These are phyloP conservation scores for Motacilla alba DNA, from an alignment of 2,113 vertebrate species.

Conservation along the genomic window DNA sequence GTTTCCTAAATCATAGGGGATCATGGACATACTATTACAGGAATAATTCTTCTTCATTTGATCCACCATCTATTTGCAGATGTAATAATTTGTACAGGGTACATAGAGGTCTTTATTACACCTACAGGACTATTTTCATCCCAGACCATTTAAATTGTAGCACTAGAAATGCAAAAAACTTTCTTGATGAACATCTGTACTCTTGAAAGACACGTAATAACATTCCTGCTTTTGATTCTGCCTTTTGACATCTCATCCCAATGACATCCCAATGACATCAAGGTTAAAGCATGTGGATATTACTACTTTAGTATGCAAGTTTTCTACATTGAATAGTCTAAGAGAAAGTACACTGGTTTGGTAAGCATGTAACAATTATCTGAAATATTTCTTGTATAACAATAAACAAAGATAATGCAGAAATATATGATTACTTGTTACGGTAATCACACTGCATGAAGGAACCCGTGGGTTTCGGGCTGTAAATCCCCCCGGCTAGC, in stretches of 20 bases:
- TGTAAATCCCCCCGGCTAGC: too few relatives aligned
- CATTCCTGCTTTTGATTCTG: background rate
- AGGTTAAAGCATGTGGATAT: background rate
- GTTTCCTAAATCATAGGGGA: constrained; percentile 14
- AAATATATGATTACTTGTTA: background rate
- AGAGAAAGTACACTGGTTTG: background rate
- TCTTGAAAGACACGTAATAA: background rate
- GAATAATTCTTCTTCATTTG: constrained; percentile 12
- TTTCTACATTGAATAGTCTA: background rate
- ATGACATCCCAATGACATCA: background rate
- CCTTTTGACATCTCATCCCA: background rate
- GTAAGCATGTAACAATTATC: background rate
- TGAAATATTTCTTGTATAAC: background rate
- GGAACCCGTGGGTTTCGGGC: too few relatives aligned
- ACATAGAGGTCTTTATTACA: constrained; percentile 22
- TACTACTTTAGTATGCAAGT: background rate
- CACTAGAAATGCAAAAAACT: background rate
- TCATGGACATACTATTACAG: constrained; percentile 28
- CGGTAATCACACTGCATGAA: background rate
- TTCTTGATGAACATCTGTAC: background rate
- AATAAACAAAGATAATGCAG: background rate
- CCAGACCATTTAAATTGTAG: background rate
- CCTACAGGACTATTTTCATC: background rate
- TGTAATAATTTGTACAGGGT: background rate
- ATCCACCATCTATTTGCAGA: background rate